Percentiles rank a stretch among this genome's conserved stretches.
These are phyloP conservation scores for Drosophila ohnishii DNA, from an alignment of 1,140 invertebrate species.

Conservation along the genomic window DNA sequence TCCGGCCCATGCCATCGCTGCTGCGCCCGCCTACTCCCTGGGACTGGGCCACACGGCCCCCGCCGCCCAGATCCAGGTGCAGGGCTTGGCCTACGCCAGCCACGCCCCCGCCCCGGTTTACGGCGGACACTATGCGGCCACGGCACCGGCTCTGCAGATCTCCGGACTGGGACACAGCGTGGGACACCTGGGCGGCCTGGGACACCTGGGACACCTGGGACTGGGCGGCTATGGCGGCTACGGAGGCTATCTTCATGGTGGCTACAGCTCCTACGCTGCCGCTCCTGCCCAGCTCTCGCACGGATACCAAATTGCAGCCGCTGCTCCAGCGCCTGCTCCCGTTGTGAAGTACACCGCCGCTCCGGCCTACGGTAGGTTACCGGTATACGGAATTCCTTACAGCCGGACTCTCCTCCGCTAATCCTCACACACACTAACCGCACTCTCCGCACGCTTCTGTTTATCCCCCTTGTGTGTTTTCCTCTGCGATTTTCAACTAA, in stretches of 20 bases:
- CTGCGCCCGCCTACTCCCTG: constrained; percentile 61
- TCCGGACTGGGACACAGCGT: constrained; percentile 37
- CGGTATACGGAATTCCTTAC: not conserved
- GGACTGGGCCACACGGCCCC: constrained; percentile 63
- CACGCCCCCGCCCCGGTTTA: constrained; percentile 50
- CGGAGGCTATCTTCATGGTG: constrained; percentile 47
- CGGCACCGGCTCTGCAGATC: constrained; percentile 69
- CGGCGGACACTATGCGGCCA: constrained; percentile 64
- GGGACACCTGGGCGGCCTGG: constrained; percentile 21
- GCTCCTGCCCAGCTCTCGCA: constrained; percentile 61
- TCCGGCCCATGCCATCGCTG: constrained; percentile 45
- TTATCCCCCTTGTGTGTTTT: not conserved
- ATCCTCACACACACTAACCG: constrained; percentile 9
- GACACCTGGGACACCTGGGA: constrained; percentile 16
- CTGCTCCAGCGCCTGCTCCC: constrained; percentile 63
- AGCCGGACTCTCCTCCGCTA: constrained; percentile 3
- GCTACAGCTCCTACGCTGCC: constrained; percentile 49
- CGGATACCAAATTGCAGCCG: constrained; percentile 52
- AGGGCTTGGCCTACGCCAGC: constrained; percentile 51
- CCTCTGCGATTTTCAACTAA: constrained; percentile 32
- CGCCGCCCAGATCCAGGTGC: constrained; percentile 65
- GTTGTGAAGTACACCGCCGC: constrained; percentile 72
- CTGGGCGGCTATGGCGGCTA: constrained; percentile 47
- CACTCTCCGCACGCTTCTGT: constrained; percentile 12
- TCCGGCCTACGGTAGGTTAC: constrained; percentile 77